Evolutionary conservation across 2,888 invertebrate species (phyloP), one percentile per base, ranked within the genome.

Genomic region (Horisme vitalbata): DNA sequence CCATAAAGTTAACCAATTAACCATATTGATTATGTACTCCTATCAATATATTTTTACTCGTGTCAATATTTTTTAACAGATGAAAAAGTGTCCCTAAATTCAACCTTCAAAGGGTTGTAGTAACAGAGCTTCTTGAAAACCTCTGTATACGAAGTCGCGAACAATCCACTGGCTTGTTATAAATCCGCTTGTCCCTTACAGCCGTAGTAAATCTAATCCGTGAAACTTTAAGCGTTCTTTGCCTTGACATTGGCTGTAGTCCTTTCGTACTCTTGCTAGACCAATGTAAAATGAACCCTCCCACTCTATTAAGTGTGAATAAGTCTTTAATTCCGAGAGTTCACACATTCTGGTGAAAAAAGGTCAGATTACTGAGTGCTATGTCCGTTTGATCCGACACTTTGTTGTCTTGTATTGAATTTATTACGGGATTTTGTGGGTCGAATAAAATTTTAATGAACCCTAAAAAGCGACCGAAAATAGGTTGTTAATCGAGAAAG

Each of bases 351-450:
- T 45, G 41, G 35, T 37, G 14, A 37, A 23, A 8, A 45, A 41
- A 47, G 31, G 46, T 51, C 53, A 54, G 57, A 61, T 70, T 55
- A 61, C 65, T 55, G 46, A 56, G 59, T 59, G 59, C 60, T 52
- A 66, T 61, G 62, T 65, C 65, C 61, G 58, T 61, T 69, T 65
- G 57, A 67, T 65, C 62, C 59, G 41, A 43, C 59, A 67, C 63
- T 66, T 71, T 50, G 57, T 60, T 60, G 68, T 61, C 57, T 68
- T 74, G 68, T 7, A 9, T 35, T 31, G 32, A n/a, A n/a, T n/a
- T n/a, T n/a, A n/a, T n/a, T n/a, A n/a, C n/a, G n/a, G n/a, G n/a
- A n/a, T n/a, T n/a, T n/a, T n/a, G n/a, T n/a, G n/a, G n/a, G n/a
- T n/a, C n/a, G n/a, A n/a, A n/a, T n/a, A n/a, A n/a, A n/a, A n/a